Evolutionary conservation across 1,140 invertebrate species (phyloP).

Genomic region (Gonioctena quinquepunctata): DNA sequence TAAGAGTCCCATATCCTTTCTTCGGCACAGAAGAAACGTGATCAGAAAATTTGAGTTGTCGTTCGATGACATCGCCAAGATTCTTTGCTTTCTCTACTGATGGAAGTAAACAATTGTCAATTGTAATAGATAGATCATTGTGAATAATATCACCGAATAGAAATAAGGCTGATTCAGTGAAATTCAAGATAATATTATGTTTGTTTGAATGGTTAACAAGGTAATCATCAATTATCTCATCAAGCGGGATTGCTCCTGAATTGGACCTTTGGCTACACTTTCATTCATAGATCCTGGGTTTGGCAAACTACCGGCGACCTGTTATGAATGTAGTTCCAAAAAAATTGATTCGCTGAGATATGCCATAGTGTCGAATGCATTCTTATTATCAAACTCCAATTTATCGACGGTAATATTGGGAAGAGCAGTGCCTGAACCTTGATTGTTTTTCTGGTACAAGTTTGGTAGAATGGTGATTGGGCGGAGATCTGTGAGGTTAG

Average conservation of each 20-base stretch:
- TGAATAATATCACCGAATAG: not conserved
- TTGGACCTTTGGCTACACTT: not conserved
- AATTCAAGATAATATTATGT: not conserved
- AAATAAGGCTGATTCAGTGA: not conserved
- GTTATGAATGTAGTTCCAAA: not conserved
- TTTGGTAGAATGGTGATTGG: not conserved
- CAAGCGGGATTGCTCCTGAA: not conserved
- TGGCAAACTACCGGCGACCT: not conserved
- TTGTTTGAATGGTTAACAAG: not conserved
- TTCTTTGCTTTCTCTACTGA: too few relatives aligned
- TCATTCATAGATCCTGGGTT: not conserved
- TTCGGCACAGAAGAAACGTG: too few relatives aligned
- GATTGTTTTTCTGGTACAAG: not conserved
- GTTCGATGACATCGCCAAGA: not conserved
- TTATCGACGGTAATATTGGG: slow-evolving; percentile 28
- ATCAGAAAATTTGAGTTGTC: too few relatives aligned
- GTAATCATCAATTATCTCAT: not conserved
- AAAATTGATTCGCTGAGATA: not conserved
- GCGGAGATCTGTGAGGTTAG: not conserved
- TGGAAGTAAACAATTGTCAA: not conserved
- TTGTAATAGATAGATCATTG: too few relatives aligned
- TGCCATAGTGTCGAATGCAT: slow-evolving; percentile 39
- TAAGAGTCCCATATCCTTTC: not conserved
- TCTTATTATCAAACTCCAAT: slow-evolving; percentile 4
- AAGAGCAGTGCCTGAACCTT: slow-evolving; percentile 24